Evolutionary conservation across 2,113 vertebrate species (phyloP), one percentile per base, ranked within the genome.

Genomic region (Thunnus maccoyii): DNA sequence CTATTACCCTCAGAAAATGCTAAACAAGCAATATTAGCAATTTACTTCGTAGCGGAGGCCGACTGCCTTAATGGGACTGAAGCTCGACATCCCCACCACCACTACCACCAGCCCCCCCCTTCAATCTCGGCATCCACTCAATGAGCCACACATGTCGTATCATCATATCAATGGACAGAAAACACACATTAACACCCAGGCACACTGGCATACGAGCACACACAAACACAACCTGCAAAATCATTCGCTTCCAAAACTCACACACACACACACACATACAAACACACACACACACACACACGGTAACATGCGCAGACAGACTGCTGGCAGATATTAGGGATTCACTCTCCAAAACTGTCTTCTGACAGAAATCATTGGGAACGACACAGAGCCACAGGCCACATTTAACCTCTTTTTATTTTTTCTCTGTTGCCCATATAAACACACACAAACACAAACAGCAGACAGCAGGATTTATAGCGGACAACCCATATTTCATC

Each of bases 11-110:
- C 94, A 96, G 96, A 99, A 99, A 98, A 98, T 97, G 97, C 97
- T 99, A 97, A 98, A 98, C 97, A 97, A 99, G 97, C 97, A 97
- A 96, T 97, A 98, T 97, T 97, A 97, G 96, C 95, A 96, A 96
- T 96, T 95, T 95, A 93, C 96, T 96, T 96, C 96, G 96, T 96
- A 96, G 95, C 95, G 87, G 94, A 96, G 95, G 95, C 58, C 55
- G 30, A 81, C 75, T 77, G 80, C 80, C 79, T 88, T 92, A 92
- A 92, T 84, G 87, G 83, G 74, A 82, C 66, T 48, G 64, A 48
- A 27, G 88, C 76, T 63, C 20, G 9, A 52, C 56, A 61, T 44
- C n/a, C 41, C 55, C 46, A 50, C 55, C 72, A 17, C 36, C 64
- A 48, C 47, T 32, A 50, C 55, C 72, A 17, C 36, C 64, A 48